Evolutionary conservation across 1,140 invertebrate genomes (phyloP).

Genomic region (Luehdorfia chinensis): DNA sequence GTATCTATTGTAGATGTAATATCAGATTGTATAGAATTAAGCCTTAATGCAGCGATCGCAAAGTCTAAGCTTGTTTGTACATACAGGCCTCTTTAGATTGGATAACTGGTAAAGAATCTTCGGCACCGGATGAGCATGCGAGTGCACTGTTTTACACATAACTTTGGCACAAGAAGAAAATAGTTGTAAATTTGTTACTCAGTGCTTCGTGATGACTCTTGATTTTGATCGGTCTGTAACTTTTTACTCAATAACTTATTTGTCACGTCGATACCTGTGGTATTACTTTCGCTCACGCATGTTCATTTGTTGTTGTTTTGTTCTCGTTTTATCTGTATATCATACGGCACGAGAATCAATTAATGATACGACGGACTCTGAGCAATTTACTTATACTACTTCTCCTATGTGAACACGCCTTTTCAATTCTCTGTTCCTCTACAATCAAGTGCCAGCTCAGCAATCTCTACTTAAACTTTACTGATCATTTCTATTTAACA

Average conservation of each 20-base stretch:
- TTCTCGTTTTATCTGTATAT: slow-evolving; percentile 55
- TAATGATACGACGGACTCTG: slow-evolving; percentile 41
- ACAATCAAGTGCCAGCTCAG: not conserved
- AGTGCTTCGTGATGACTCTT: slow-evolving; percentile 18
- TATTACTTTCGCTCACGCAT: slow-evolving; percentile 49
- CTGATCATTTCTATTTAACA: slow-evolving; percentile 11
- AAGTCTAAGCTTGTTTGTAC: slow-evolving; percentile 45
- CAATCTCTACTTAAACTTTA: not conserved
- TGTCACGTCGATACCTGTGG: slow-evolving; percentile 16
- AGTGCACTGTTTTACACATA: slow-evolving; percentile 37
- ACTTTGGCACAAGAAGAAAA: slow-evolving; percentile 2
- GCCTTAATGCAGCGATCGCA: slow-evolving; percentile 19
- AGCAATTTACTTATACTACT: slow-evolving; percentile 35
- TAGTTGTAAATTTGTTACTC: slow-evolving; percentile 19
- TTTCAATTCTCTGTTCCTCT: not conserved
- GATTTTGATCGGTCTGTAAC: slow-evolving; percentile 6
- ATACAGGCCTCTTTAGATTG: slow-evolving; percentile 45
- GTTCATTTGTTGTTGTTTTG: slow-evolving; percentile 63
- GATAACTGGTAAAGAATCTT: slow-evolving; percentile 29
- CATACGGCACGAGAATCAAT: slow-evolving; percentile 45
- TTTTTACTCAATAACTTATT: slow-evolving; percentile 15
- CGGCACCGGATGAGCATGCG: slow-evolving; percentile 65
- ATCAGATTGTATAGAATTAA: slow-evolving; percentile 5
- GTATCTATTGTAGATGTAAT: slow-evolving; percentile 6
- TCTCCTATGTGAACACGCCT: slow-evolving; percentile 4